Evolutionary conservation across 1,140 invertebrate genomes (phyloP).

Genomic region (Radopholus similis): DNA sequence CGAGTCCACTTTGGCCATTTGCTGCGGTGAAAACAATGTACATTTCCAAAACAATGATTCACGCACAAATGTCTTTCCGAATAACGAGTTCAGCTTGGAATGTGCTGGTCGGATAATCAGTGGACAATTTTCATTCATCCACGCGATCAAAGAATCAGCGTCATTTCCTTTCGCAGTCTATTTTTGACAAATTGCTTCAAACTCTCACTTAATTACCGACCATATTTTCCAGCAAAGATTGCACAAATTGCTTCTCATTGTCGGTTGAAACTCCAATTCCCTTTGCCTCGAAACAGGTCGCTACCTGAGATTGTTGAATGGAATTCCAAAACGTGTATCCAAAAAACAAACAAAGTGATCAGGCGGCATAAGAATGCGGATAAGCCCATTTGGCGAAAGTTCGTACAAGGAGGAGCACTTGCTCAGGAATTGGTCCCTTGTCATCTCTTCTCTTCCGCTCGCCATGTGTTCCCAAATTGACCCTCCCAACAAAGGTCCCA

Average conservation of each 20-base stretch:
- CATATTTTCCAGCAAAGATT: conserved; percentile 26
- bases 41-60: not conserved
- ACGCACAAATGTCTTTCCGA: not conserved
- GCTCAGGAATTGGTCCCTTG: conserved; percentile 11
- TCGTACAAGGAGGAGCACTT: not conserved
- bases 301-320: not conserved
- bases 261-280: conserved; percentile 9
- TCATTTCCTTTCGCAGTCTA: conserved; percentile 5
- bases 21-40: not conserved
- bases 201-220: not conserved
- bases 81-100: conserved; percentile 3
- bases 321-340: not conserved
- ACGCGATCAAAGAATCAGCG: conserved; percentile 1
- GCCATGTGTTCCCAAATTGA: too few species aligned
- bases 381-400: not conserved
- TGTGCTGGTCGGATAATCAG: conserved; percentile 5
- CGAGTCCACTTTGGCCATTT: conserved; percentile 12
- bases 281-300: conserved; percentile 5
- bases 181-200: not conserved
- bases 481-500: too few species aligned
- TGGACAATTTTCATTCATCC: conserved; percentile 25
- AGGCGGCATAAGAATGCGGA: conserved; percentile 16
- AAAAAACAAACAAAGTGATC: conserved; percentile 9
- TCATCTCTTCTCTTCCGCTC: not conserved
- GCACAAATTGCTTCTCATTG: conserved; percentile 5